Base-by-base conservation (phyloP, 2,888 invertebrate species). In the Plemyria rubiginata region DNA sequence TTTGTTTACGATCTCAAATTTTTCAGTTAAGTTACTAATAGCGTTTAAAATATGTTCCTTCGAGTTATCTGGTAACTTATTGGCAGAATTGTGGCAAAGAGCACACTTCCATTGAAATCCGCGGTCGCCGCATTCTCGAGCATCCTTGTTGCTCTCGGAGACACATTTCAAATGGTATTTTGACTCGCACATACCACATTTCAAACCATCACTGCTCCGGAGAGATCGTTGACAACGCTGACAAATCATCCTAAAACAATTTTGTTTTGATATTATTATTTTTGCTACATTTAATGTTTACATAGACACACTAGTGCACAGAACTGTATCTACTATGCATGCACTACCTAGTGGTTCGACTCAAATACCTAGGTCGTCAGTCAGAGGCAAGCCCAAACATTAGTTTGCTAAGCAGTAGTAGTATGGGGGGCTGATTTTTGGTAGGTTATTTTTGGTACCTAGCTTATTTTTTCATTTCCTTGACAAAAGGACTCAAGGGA, bases 1-100 rank as follows among this genome's bases (percentile, higher is more conserved):
- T 77, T 88, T 89, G 66, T 86, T 88, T 0, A 90, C 80, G 1
- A 86, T 67, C 62, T 90, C 88, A 64, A 90, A 80, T 73, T 89
- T 90, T 61, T 87, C 87, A 15, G 79, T 76, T 11, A 89, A 71
- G 4, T 69, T 67, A 28, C 70, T 78, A 15, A 90, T 74, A 2
- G 80, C 75, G 4, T 73, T 73, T 28, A 84, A 40, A 41, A 73
- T 65, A 36, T 57, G 68, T n/a, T 77, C 76, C 56, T 70, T 74
- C n/a, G 59, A 57, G 16, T 67, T 66, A n/a, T 73, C 74, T 12
- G 62, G 60, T 11, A 63, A 5, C 36, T 68, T 73, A 6, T 69
- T 73, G 2, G 78, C 73, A 1, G 76, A 72, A 52, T 75, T 78
- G 40, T 84, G 81, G 64, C 89, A 90, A 0, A 80, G 70, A 1